Evolutionary conservation across 2,888 invertebrate species (phyloP).

Genomic region (Gastrophysa polygoni): DNA sequence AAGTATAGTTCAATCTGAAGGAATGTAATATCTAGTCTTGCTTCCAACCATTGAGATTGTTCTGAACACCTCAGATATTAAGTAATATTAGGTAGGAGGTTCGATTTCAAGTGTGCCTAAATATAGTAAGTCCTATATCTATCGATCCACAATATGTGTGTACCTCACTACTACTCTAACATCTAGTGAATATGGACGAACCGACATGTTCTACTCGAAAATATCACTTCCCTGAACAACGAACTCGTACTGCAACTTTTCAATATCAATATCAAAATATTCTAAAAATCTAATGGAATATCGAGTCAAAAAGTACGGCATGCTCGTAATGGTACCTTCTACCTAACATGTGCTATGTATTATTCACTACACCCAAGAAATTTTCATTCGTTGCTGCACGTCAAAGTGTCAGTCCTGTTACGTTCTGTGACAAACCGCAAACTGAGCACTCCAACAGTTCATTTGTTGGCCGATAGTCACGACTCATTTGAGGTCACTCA

Average conservation of each 20-base stretch:
- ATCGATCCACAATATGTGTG: conserved; percentile 5
- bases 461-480: conserved; percentile 37
- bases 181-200: conserved; percentile 29
- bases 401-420: conserved; percentile 45
- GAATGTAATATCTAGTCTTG: background rate
- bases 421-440: conserved; percentile 34
- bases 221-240: conserved; percentile 29
- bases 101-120: conserved; percentile 18
- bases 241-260: conserved; percentile 2
- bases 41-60: conserved; percentile 19
- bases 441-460: conserved; percentile 41
- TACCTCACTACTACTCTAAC: conserved; percentile 17
- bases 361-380: conserved; percentile 13
- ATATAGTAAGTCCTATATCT: conserved; percentile 19
- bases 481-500: conserved; percentile 43
- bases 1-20: background rate
- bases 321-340: conserved; percentile 12
- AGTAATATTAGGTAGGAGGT: background rate
- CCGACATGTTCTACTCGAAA: conserved; percentile 30
- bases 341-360: background rate
- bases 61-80: background rate
- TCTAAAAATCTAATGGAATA: conserved; percentile 30
- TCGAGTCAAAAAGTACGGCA: conserved; percentile 26
- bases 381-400: conserved; percentile 29
- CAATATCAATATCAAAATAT: conserved; percentile 31